A percentile compares a stretch with the other conserved stretches of the same genome.
These are phyloP conservation scores for Thamnophis elegans DNA, from an alignment of 2,797 vertebrate genomes.

Conservation along the genomic window DNA sequence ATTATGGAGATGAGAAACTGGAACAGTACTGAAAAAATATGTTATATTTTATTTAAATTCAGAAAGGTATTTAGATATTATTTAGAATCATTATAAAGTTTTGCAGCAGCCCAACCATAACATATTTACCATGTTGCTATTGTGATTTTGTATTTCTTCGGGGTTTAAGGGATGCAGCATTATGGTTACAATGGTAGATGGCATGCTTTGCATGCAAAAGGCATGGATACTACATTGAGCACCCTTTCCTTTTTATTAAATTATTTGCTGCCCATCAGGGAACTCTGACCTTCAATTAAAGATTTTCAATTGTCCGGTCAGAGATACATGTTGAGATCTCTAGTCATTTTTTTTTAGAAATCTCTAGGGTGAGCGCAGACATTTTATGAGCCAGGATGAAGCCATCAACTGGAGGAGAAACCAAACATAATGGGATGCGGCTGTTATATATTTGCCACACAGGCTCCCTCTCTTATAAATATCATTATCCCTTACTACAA, in stretches of 20 bases:
- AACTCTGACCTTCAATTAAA: background rate
- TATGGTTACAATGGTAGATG: background rate
- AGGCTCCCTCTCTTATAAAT: background rate
- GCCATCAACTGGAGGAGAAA: background rate
- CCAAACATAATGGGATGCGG: background rate
- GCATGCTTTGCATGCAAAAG: background rate
- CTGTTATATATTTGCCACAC: background rate
- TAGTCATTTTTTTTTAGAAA: background rate
- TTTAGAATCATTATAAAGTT: background rate
- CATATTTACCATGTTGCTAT: background rate
- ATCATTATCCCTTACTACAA: background rate
- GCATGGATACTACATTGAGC: too few species aligned
- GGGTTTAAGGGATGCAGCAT: background rate
- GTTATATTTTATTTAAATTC: constrained; percentile 38
- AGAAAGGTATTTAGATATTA: background rate
- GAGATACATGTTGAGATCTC: background rate
- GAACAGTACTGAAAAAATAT: constrained; percentile 56
- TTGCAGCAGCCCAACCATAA: background rate
- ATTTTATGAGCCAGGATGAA: background rate
- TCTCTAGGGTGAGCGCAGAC: background rate
- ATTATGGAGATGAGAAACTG: constrained; percentile 45
- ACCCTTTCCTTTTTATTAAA: background rate
- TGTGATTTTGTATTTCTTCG: background rate
- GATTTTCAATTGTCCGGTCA: background rate
- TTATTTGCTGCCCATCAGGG: background rate